Conservation (phyloP, 2,797 vertebrate species). For the Nothura maculosa region DNA sequence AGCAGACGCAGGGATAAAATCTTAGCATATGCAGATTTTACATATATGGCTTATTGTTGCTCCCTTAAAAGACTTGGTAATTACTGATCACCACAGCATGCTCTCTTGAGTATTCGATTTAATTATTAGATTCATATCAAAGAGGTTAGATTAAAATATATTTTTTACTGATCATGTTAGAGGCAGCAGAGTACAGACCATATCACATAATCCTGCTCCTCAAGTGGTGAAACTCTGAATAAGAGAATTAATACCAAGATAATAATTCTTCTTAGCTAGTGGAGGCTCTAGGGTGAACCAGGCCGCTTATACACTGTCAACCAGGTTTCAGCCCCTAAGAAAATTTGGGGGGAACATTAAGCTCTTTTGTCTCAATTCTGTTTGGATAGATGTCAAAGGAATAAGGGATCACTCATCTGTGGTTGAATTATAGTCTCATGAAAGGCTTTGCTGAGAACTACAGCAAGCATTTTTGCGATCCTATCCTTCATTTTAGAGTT, state of each 20-base stretch:
- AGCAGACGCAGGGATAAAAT: not conserved
- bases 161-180: accelerated
- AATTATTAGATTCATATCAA: not conserved
- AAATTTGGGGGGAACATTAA: not conserved
- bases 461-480: not conserved
- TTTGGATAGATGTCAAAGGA: not conserved
- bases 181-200: not conserved
- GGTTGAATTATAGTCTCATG: not conserved
- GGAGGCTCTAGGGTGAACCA: not conserved
- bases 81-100: not conserved
- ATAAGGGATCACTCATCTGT: accelerated
- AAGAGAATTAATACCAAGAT: not conserved
- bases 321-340: not conserved
- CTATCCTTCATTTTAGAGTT: not conserved
- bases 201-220: not conserved
- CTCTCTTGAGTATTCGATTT: not conserved
- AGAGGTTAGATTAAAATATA: not conserved
- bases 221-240: not conserved
- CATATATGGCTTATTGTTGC: not conserved
- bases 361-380: not conserved
- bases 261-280: not conserved
- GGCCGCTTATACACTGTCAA: not conserved
- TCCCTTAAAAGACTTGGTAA: not conserved
- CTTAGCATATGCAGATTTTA: not conserved
- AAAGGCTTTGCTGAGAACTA: not conserved